These are phyloP conservation scores for Leptopilina myrica DNA, from an alignment of 2,888 invertebrate genomes.

Conservation along the genomic window DNA sequence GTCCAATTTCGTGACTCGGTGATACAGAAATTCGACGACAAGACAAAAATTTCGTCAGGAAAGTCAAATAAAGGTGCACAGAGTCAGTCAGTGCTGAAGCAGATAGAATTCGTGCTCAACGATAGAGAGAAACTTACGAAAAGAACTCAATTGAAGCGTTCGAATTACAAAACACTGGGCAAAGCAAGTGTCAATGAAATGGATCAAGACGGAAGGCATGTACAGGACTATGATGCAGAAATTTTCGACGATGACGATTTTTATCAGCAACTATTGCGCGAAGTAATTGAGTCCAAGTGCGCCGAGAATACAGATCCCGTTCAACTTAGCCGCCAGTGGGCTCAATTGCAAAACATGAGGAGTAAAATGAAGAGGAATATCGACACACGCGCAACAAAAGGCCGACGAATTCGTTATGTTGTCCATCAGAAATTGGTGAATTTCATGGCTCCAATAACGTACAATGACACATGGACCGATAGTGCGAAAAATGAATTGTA, in stretches of 20 bases:
- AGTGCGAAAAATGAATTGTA: constrained; percentile 89
- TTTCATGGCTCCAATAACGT: constrained; percentile 90
- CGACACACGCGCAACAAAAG: constrained; percentile 96
- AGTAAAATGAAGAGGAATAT: constrained; percentile 95
- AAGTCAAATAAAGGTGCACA: constrained; percentile 80
- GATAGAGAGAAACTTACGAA: constrained; percentile 87
- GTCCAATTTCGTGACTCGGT: constrained; percentile 85
- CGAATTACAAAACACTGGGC: constrained; percentile 85
- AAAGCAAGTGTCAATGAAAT: constrained; percentile 71
- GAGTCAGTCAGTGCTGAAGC: constrained; percentile 84
- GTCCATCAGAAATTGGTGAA: constrained; percentile 92
- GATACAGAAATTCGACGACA: constrained; percentile 97
- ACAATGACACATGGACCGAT: constrained; percentile 83
- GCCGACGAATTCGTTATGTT: constrained; percentile 91
- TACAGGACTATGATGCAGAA: constrained; percentile 85
- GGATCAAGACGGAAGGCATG: constrained; percentile 69
- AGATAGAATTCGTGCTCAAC: constrained; percentile 90
- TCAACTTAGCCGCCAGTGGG: constrained; percentile 92
- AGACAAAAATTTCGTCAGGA: constrained; percentile 86
- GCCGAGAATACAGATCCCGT: constrained; percentile 89
- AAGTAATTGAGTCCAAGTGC: constrained; percentile 94
- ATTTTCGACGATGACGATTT: constrained; percentile 99
- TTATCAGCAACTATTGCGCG: constrained; percentile 94
- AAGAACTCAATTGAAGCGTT: constrained; percentile 88
- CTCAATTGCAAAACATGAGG: constrained; percentile 92